Conservation (phyloP, 2,888 invertebrate genomes). For the Neoaliturus tenellus region DNA sequence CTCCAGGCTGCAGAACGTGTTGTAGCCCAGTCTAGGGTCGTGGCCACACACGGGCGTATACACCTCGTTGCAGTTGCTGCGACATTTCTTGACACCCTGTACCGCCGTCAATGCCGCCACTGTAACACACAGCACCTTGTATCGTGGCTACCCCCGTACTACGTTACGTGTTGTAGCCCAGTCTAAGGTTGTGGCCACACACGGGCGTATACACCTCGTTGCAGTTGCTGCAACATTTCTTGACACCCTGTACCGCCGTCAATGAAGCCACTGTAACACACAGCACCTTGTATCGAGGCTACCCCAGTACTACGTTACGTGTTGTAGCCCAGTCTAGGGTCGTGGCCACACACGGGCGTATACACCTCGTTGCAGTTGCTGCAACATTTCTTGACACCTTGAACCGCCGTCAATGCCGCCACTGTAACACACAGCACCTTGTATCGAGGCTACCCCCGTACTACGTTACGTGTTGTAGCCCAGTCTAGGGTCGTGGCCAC, state of each 20-base stretch:
- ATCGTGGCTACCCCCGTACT: neutral
- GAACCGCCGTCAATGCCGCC: neutral
- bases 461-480: constrained; percentile 2
- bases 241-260: neutral
- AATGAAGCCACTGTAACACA: neutral
- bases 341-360: constrained; percentile 18
- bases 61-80: constrained; percentile 16
- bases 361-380: constrained; percentile 21
- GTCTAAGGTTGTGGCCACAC: constrained; percentile 11
- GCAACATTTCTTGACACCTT: constrained; percentile 3
- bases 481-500: constrained; percentile 1
- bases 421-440: neutral
- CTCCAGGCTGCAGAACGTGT: constrained; percentile 31
- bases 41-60: constrained; percentile 36
- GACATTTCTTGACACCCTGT: constrained; percentile 12
- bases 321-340: neutral
- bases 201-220: constrained; percentile 6
- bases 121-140: neutral
- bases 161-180: neutral
- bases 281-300: neutral
- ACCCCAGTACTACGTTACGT: neutral
- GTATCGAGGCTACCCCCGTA: neutral
- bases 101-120: neutral
- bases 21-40: constrained; percentile 7
- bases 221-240: constrained; percentile 21